Evolutionary conservation across 1,140 invertebrate species (phyloP).

Genomic region (Drosophila sp.): DNA sequence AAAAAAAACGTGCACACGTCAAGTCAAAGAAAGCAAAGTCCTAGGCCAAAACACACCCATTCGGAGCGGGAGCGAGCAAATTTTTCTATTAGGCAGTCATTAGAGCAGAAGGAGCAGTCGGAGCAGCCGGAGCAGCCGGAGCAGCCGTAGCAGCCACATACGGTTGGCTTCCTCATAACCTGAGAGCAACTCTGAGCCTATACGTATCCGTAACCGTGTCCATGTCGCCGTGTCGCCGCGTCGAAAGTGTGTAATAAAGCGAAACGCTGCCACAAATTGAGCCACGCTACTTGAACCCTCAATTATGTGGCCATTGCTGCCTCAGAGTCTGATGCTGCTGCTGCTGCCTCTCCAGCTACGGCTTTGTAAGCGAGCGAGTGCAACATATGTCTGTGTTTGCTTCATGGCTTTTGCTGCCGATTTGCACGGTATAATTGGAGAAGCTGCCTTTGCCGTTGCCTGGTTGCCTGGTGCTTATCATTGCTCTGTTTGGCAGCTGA

Average conservation of each 20-base stretch:
- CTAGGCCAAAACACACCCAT: not conserved
- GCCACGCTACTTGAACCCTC: conserved; percentile 77
- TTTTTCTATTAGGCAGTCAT: conserved; percentile 79
- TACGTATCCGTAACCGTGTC: not conserved
- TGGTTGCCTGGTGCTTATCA: conserved; percentile 61
- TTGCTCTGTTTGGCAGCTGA: conserved; percentile 77
- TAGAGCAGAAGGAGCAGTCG: conserved; percentile 65
- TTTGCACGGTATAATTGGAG: conserved; percentile 75
- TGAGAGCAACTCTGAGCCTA: conserved; percentile 14
- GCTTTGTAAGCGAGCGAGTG: conserved; percentile 66
- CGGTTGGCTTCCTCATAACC: conserved; percentile 57
- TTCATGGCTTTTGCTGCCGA: conserved; percentile 71
- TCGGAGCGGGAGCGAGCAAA: conserved; percentile 46
- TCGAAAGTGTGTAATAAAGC: conserved; percentile 79
- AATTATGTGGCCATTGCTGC: conserved; percentile 74
- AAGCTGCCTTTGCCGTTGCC: conserved; percentile 45
- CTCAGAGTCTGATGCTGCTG: conserved; percentile 10
- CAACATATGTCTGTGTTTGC: conserved; percentile 72
- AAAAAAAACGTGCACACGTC: conserved; percentile 55
- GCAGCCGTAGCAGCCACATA: conserved; percentile 9
- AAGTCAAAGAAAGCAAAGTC: conserved; percentile 60
- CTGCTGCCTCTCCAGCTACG: conserved; percentile 17
- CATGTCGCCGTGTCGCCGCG: conserved; percentile 50
- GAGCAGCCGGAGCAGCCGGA: conserved; percentile 13
- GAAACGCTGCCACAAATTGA: conserved; percentile 76